Base-by-base conservation (phyloP, 1,140 invertebrate species). In the Zaprionus lachaisei region DNA sequence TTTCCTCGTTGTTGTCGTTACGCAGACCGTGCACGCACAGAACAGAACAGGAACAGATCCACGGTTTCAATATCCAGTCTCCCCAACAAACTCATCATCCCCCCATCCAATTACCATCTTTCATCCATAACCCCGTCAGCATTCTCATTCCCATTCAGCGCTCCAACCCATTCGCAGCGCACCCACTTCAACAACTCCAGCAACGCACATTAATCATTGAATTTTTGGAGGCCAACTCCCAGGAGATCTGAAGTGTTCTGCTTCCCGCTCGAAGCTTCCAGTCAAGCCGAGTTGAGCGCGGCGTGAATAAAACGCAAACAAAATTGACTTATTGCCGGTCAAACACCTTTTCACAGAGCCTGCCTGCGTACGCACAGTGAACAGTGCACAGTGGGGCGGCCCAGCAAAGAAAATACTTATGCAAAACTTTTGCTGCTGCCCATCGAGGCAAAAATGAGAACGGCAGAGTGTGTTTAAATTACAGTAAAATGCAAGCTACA, bases 311-410 rank as follows among this genome's bases (percentile, higher is more conserved):
- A 85, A 89, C 78, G 79, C 89, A 90, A 80, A 90, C 85, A 85
- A 90, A 90, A 90, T 90, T 90, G 85, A 90, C 85, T 90, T 90
- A 90, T 85, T 90, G 86, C 85, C 85, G 86, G 86, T 91, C 85
- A 90, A 90, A 90, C 85, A 90, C 85, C 85, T 90, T 90, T 77
- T 70, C 85, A 72, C 85, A 89, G 58, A 66, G 65, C 38, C 57
- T 63, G 74, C 70, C 34, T 26, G 17, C 34, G 41, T 17, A 34
- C 38, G 38, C 38, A n/a, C 38, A n/a, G 38, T n/a, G 15, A 14
- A 41, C 51, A 51, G 22, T 51, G 37, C 44, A 60, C 71, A 31
- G 71, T 67, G 34, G 20, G 62, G 68, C 49, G 22, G 54, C 41
- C 66, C 71, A 73, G 66, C 79, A 89, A 90, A 90, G 90, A 82